Conservation (phyloP, 2,888 invertebrate genomes). For the Trachelus iudaicus region DNA sequence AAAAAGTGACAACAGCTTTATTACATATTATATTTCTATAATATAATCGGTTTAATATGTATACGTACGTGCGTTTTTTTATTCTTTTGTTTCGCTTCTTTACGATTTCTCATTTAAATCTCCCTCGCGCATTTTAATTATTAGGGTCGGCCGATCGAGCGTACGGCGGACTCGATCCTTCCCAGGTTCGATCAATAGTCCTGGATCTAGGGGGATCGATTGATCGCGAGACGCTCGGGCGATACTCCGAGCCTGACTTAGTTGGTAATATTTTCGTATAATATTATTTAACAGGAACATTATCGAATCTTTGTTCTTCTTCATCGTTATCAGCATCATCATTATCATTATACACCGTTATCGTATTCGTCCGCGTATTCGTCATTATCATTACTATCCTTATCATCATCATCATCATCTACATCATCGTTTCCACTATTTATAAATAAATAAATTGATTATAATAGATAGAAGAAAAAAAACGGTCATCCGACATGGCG, state of each 20-base stretch:
- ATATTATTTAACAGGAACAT: slow-evolving; percentile 65
- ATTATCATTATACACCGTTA: slow-evolving; percentile 14
- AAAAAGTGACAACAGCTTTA: slow-evolving; percentile 56
- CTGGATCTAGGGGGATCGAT: neutral
- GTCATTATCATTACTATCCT: slow-evolving; percentile 23
- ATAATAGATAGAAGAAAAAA: neutral
- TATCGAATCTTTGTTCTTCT: slow-evolving; percentile 62
- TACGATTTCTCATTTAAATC: neutral
- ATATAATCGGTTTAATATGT: slow-evolving; percentile 42
- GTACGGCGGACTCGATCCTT: neutral
- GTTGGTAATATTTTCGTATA: slow-evolving; percentile 51
- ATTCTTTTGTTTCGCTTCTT: neutral
- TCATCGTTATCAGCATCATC: slow-evolving; percentile 18
- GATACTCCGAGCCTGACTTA: slow-evolving; percentile 53
- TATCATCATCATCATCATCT: slow-evolving; percentile 40
- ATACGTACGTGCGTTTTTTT: slow-evolving; percentile 24
- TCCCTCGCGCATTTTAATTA: neutral
- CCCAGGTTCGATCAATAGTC: neutral
- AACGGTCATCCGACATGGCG: neutral
- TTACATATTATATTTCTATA: slow-evolving; percentile 45
- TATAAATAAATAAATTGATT: slow-evolving; percentile 16
- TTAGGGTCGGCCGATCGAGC: slow-evolving; percentile 6
- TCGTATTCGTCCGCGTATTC: slow-evolving; percentile 12
- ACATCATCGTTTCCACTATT: slow-evolving; percentile 25
- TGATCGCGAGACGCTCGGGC: neutral